Evolutionary conservation across 2,797 vertebrate genomes (phyloP), one percentile per base, ranked within the genome.

Genomic region (Chanos chanos): DNA sequence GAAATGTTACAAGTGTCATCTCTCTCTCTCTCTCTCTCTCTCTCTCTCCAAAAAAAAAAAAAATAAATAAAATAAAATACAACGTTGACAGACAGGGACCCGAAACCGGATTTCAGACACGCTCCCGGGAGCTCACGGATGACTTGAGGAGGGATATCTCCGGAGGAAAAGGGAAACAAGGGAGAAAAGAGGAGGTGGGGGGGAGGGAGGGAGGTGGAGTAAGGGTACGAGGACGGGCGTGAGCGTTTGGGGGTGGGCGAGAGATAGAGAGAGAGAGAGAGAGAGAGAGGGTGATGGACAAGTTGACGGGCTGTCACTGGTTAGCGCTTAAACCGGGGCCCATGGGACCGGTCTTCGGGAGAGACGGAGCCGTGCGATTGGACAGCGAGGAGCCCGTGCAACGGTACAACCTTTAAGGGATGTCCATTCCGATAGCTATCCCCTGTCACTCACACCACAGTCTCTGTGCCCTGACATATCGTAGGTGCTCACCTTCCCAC

Each of bases 321-420:
- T 22, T n/a, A n/a, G n/a, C n/a, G n/a, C n/a, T n/a, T n/a, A n/a
- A n/a, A n/a, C n/a, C n/a, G n/a, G n/a, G n/a, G n/a, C n/a, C n/a
- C 43, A 18, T 22, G 40, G 40, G 40, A 43, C 40, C 18, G 43
- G 40, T 43, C 43, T 43, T 22, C 40, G n/a, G n/a, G n/a, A 43
- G 40, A 22, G 40, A 19, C 40, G 43, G 43, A 43, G 43, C 40
- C 40, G 40, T 22, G 8, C 9, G 43, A 43, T 43, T 9, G 18
- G 40, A 43, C 40, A 22, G 40, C 8, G 19, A 8, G 9, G 18
- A 18, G 22, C 40, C n/a, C n/a, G n/a, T 43, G 18, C 40, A 43
- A 43, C 40, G 19, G 19, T 19, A 22, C 40, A 12, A 22, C 40
- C 40, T 43, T 43, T 21, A 43, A 22, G 40, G 40, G 40, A 21